A percentile compares a stretch with the other conserved stretches of the same genome.
Evolutionary conservation across 1,140 invertebrate species (phyloP).

Genomic region (Trialeurodes vaporariorum): DNA sequence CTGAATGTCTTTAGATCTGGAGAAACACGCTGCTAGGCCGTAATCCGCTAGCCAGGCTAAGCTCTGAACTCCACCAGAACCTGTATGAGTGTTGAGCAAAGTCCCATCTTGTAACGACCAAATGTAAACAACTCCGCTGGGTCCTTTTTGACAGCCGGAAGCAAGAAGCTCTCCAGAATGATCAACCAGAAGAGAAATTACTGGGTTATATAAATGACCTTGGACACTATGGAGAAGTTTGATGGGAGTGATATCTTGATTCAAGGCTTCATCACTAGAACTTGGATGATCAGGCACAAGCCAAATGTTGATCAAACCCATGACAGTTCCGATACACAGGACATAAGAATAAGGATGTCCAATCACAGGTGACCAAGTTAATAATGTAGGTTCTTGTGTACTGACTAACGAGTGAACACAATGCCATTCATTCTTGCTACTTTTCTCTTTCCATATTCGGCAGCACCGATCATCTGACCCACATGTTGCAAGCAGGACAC

Average conservation of each 20-base stretch:
- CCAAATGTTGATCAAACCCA: constrained; percentile 44
- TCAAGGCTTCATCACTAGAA: constrained; percentile 2
- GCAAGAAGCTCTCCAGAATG: constrained; percentile 41
- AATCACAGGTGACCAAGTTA: constrained; percentile 39
- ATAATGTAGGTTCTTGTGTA: constrained; percentile 33
- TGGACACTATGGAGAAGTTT: constrained; percentile 36
- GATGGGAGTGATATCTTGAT: constrained; percentile 14
- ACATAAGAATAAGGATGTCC: constrained; percentile 27
- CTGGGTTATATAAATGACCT: constrained; percentile 42
- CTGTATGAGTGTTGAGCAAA: constrained; percentile 43
- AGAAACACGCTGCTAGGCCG: constrained; percentile 41
- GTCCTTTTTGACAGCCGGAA: constrained; percentile 37
- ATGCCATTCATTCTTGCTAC: constrained; percentile 28
- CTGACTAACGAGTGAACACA: constrained; percentile 34
- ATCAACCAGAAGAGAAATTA: constrained; percentile 41
- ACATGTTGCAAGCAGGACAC: constrained; percentile 40
- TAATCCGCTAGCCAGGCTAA: constrained; percentile 40
- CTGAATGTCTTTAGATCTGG: constrained; percentile 41
- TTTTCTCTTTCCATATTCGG: constrained; percentile 39
- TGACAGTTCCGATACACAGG: constrained; percentile 38
- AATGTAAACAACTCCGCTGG: constrained; percentile 46
- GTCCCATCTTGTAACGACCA: constrained; percentile 49
- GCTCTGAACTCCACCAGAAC: constrained; percentile 39
- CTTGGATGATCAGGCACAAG: constrained; percentile 31
- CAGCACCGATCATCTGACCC: constrained; percentile 35